Conservation (phyloP, 1,140 invertebrate genomes). For the Aphaenogaster floridana region DNA sequence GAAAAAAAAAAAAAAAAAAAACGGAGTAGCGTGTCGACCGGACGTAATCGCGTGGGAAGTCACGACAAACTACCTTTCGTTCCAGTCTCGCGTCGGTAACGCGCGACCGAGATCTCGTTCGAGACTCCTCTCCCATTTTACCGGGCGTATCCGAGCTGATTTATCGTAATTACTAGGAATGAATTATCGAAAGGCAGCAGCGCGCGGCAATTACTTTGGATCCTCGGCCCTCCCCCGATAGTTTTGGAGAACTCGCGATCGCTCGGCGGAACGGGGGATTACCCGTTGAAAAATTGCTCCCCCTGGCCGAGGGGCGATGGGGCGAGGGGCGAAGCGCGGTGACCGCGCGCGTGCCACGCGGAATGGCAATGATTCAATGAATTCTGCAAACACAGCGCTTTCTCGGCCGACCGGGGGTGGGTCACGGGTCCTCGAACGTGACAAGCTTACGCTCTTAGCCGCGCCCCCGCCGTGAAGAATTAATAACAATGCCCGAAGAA, state of each 20-base stretch:
- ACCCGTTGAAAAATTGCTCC: constrained; percentile 57
- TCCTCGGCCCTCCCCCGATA: too few species aligned
- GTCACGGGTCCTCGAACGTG: constrained; percentile 73
- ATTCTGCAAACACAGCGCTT: constrained; percentile 83
- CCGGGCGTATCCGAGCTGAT: constrained; percentile 45
- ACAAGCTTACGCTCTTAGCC: constrained; percentile 84
- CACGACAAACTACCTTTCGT: constrained; percentile 64
- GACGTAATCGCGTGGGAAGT: constrained; percentile 64
- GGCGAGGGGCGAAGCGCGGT: background rate
- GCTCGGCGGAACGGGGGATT: constrained; percentile 10
- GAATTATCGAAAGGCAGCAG: constrained; percentile 43
- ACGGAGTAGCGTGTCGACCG: constrained; percentile 56
- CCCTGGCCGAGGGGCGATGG: background rate
- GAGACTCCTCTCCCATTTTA: constrained; percentile 35
- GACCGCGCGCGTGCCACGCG: constrained; percentile 78
- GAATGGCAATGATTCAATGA: constrained; percentile 84
- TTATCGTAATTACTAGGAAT: constrained; percentile 52
- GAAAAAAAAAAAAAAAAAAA: constrained; percentile 14
- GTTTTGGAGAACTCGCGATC: constrained; percentile 32
- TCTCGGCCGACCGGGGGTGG: constrained; percentile 72
- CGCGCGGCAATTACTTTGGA: constrained; percentile 29
- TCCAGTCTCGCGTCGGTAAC: constrained; percentile 53
- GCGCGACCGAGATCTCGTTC: constrained; percentile 38
- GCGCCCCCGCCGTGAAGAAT: constrained; percentile 76
- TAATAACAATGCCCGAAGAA: constrained; percentile 80